These are phyloP conservation scores for Spinibarbus caldwelli DNA, from an alignment of 2,797 vertebrate genomes.

Conservation along the genomic window DNA sequence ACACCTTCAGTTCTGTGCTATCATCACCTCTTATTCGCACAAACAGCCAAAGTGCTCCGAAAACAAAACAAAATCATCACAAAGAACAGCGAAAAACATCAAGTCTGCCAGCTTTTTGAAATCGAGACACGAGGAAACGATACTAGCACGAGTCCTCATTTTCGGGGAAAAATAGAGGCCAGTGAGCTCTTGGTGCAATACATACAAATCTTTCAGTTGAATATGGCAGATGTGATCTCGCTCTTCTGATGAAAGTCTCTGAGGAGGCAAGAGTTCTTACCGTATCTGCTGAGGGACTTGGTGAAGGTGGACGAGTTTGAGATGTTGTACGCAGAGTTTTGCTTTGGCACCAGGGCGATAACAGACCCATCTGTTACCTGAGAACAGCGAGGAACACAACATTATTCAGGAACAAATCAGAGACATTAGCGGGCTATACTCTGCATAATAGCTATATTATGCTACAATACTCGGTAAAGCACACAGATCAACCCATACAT, in stretches of 20 bases:
- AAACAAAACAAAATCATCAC: constrained; percentile 39
- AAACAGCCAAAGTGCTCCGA: constrained; percentile 28
- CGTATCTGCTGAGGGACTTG: constrained; percentile 96
- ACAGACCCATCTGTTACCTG: constrained; percentile 95
- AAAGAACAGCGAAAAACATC: constrained; percentile 35
- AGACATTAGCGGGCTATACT: background rate
- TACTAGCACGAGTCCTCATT: background rate
- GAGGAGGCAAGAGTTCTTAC: constrained; percentile 71
- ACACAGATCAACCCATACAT: background rate
- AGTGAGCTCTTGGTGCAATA: background rate
- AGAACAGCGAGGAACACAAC: constrained; percentile 34
- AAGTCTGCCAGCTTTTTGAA: constrained; percentile 22
- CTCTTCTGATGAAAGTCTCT: background rate
- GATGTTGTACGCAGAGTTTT: constrained; percentile 98
- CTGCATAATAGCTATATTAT: background rate
- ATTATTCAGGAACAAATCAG: constrained; percentile 12
- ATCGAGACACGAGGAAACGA: background rate
- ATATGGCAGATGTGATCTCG: background rate
- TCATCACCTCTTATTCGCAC: constrained; percentile 47
- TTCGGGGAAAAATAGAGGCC: constrained; percentile 7
- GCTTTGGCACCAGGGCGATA: constrained; percentile 95
- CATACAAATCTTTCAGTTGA: background rate
- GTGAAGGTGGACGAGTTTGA: constrained; percentile 98
- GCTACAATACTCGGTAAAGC: background rate
- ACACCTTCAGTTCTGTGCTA: constrained; percentile 35